Percentiles rank a stretch among this genome's conserved stretches.
Evolutionary conservation across 2,113 vertebrate species (phyloP).

Genomic region (Montifringilla adamsi): DNA sequence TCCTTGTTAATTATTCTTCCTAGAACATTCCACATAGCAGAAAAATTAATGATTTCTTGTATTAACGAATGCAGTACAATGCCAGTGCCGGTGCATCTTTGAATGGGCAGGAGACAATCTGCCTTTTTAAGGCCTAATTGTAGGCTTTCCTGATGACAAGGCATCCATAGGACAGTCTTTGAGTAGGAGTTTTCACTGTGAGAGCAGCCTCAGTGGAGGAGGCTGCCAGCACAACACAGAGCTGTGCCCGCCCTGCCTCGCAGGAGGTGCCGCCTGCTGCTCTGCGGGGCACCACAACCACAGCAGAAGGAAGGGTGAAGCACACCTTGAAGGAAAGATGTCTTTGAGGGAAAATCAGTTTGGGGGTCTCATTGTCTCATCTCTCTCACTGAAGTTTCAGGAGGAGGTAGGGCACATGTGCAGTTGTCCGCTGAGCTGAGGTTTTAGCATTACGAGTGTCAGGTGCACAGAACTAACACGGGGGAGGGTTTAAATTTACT

Average conservation of each 20-base stretch:
- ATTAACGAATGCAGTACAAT: neutral
- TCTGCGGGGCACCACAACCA: neutral
- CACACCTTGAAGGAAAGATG: neutral
- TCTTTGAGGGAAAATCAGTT: neutral
- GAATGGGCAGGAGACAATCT: neutral
- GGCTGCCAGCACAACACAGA: neutral
- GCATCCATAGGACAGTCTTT: neutral
- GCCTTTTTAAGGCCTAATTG: neutral
- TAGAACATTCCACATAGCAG: neutral
- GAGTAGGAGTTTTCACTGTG: neutral
- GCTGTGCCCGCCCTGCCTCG: accelerated
- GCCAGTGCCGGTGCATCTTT: neutral
- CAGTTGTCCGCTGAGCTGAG: neutral
- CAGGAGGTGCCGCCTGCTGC: neutral
- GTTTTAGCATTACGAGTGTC: neutral
- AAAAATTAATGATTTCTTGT: neutral
- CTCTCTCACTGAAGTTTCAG: neutral
- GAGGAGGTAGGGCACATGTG: neutral
- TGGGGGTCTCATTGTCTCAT: neutral
- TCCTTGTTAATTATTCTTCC: neutral
- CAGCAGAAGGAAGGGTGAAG: neutral
- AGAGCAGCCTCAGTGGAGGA: neutral
- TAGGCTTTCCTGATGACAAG: neutral
- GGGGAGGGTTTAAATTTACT: neutral
- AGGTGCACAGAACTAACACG: neutral